Evolutionary conservation across 2,888 invertebrate genomes (phyloP).

Genomic region (Coelopa pilipes): DNA sequence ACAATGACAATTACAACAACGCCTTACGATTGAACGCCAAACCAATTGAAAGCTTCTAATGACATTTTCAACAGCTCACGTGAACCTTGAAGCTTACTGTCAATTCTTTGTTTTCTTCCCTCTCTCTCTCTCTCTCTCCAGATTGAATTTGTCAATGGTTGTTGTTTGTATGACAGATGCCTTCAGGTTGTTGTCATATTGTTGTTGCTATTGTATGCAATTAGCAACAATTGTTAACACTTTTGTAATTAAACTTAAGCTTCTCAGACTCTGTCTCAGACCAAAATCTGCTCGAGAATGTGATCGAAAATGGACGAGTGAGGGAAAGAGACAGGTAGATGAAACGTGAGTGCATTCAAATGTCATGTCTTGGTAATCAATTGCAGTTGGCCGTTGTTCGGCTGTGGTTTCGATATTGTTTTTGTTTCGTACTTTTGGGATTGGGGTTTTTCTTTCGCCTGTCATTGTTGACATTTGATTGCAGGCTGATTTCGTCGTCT

Average conservation of each 20-base stretch:
- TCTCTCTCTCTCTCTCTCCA: no score
- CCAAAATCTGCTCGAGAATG: no score
- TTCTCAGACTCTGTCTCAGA: neutral
- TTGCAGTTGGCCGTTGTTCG: neutral
- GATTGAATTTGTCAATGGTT: conserved; percentile 25
- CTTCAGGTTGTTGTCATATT: conserved; percentile 47
- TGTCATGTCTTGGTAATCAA: neutral
- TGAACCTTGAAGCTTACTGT: conserved; percentile 28
- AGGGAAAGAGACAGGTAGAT: no score
- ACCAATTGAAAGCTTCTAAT: conserved; percentile 7
- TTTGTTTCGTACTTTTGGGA: conserved; percentile 36
- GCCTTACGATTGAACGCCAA: no score
- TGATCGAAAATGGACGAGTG: no score
- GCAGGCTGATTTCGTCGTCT: neutral
- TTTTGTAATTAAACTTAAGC: conserved; percentile 37
- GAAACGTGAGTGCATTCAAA: neutral
- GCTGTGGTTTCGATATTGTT: neutral
- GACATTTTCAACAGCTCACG: neutral
- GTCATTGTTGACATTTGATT: conserved; percentile 52
- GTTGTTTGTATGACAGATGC: conserved; percentile 51
- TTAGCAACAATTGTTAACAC: conserved; percentile 50
- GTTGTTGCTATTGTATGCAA: conserved; percentile 46
- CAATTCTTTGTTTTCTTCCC: conserved; percentile 34
- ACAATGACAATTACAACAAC: no score
- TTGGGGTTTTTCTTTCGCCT: conserved; percentile 45